Evolutionary conservation across 2,797 vertebrate species (phyloP).

Genomic region (Propithecus deckenii): DNA sequence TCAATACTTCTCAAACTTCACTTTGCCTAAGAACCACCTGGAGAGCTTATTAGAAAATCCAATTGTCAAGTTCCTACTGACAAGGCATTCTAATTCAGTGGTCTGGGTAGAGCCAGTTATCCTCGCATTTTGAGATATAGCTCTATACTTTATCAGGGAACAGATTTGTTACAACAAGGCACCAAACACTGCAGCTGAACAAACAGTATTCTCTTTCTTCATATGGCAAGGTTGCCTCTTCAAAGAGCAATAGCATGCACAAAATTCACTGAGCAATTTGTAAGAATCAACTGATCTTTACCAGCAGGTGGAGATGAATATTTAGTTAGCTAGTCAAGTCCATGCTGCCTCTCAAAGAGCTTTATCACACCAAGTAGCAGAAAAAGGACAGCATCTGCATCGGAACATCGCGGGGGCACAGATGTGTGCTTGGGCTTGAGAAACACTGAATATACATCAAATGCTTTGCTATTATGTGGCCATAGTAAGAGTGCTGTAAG

Average conservation of each 20-base stretch:
- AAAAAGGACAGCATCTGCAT: neutral
- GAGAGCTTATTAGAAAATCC: constrained; percentile 26
- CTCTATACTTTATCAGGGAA: neutral
- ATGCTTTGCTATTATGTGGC: neutral
- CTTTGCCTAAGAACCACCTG: neutral
- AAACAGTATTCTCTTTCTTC: neutral
- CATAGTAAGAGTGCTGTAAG: neutral
- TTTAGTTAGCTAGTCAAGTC: neutral
- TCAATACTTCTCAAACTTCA: neutral
- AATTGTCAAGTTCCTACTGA: neutral
- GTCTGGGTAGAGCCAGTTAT: neutral
- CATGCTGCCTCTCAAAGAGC: neutral
- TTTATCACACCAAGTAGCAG: constrained; percentile 23
- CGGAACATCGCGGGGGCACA: neutral
- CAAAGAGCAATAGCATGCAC: neutral
- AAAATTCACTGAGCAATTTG: constrained; percentile 37
- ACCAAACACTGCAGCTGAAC: neutral
- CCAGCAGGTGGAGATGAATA: neutral
- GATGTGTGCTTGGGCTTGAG: neutral
- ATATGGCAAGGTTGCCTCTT: neutral
- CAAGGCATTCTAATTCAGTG: neutral
- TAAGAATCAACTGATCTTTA: constrained; percentile 28
- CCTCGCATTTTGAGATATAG: neutral
- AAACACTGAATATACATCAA: neutral
- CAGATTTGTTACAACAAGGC: neutral